phyloP scores from a whole-genome alignment of 2,113 vertebrate species.

The Malurus cyaneus region DNA sequence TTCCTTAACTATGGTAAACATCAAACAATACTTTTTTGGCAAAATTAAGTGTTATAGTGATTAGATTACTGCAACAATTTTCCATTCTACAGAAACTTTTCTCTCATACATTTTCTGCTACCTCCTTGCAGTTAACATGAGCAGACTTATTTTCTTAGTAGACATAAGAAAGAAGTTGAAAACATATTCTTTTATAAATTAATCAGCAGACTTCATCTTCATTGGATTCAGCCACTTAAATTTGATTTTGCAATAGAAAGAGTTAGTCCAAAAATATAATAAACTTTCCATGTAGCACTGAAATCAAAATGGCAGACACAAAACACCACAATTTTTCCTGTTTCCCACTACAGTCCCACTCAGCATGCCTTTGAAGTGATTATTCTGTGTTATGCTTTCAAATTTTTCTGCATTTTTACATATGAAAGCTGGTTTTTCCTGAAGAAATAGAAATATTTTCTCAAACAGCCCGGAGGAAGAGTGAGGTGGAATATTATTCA shows the following conservation, averaged over 20 bases:
- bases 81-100: not conserved
- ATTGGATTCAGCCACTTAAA: not conserved
- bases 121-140: not conserved
- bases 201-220: not conserved
- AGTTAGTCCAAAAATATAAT: not conserved
- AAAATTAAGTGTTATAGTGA: not conserved
- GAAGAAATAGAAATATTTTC: not conserved
- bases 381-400: not conserved
- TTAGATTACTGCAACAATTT: not conserved
- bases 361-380: not conserved
- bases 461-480: not conserved
- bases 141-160: not conserved
- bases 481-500: not conserved
- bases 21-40: not conserved
- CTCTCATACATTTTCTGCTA: not conserved
- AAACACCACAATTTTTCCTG: not conserved
- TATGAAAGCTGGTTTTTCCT: not conserved
- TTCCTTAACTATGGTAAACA: not conserved
- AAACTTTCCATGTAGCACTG: not conserved
- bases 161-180: not conserved
- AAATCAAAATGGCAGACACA: conserved; percentile 24
- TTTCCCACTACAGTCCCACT: not conserved
- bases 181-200: not conserved
- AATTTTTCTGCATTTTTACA: not conserved
- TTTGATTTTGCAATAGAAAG: not conserved